These are phyloP conservation scores for Aquatica leii DNA, from an alignment of 2,888 invertebrate genomes.

Conservation along the genomic window DNA sequence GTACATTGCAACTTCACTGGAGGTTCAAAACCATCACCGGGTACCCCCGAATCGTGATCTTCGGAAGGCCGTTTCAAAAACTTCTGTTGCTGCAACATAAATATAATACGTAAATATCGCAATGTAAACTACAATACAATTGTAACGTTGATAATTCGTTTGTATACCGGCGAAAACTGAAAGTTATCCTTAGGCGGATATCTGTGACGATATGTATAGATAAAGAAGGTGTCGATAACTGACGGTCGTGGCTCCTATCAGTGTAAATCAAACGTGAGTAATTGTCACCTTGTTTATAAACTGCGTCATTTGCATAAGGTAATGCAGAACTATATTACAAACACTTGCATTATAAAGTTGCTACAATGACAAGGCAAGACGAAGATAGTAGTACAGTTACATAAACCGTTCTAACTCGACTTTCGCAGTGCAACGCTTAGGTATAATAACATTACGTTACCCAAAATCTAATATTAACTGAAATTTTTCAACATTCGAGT, in stretches of 20 bases:
- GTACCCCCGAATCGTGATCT: slow-evolving; percentile 67
- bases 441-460: slow-evolving; percentile 21
- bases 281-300: slow-evolving; percentile 46
- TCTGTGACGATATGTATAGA: slow-evolving; percentile 32
- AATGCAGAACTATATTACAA: slow-evolving; percentile 33
- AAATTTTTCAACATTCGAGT: no score
- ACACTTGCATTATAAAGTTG: slow-evolving; percentile 27
- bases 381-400: slow-evolving; percentile 30
- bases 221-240: slow-evolving; percentile 38
- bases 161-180: slow-evolving; percentile 26
- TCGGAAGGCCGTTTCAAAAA: slow-evolving; percentile 78
- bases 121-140: neutral
- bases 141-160: slow-evolving; percentile 19
- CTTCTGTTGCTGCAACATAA: slow-evolving; percentile 79
- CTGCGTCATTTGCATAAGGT: slow-evolving; percentile 48
- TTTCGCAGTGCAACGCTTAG: slow-evolving; percentile 31
- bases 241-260: slow-evolving; percentile 39
- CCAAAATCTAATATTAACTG: slow-evolving; percentile 16
- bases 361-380: slow-evolving; percentile 28
- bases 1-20: slow-evolving; percentile 78
- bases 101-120: slow-evolving; percentile 19
- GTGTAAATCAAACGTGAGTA: slow-evolving; percentile 41
- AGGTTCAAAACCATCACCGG: slow-evolving; percentile 67
- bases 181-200: slow-evolving; percentile 29
- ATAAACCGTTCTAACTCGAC: slow-evolving; percentile 36